phyloP scores from a whole-genome alignment of 2,888 invertebrate species.

The Mallateleia sp. region DNA sequence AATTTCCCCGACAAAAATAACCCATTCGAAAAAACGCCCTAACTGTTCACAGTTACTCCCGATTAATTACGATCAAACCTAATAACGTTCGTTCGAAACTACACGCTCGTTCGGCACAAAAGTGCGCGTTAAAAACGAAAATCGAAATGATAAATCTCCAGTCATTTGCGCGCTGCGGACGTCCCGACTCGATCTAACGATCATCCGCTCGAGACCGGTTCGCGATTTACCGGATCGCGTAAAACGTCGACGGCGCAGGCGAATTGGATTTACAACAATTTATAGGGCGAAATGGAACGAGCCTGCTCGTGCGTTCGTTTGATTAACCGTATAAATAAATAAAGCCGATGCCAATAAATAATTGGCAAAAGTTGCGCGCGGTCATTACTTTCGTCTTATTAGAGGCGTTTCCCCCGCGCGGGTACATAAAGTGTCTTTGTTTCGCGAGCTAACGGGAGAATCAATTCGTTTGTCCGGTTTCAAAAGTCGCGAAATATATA shows the following conservation, averaged over 20 bases:
- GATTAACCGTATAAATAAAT: constrained; percentile 56
- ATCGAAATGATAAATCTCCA: no score
- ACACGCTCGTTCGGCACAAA: no score
- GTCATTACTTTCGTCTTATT: constrained; percentile 57
- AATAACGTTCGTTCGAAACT: no score
- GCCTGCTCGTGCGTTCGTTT: constrained; percentile 11
- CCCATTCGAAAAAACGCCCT: no score
- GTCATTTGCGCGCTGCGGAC: no score
- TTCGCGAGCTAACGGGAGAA: constrained; percentile 60
- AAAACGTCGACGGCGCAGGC: constrained; percentile 21
- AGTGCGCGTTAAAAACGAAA: no score
- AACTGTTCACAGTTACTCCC: no score
- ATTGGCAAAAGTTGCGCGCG: constrained; percentile 61
- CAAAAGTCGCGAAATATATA: constrained; percentile 63
- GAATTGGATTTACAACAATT: constrained; percentile 43
- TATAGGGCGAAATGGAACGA: constrained; percentile 25
- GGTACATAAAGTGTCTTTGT: constrained; percentile 66
- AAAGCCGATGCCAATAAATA: constrained; percentile 53
- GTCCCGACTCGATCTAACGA: no score
- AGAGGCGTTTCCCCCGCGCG: constrained; percentile 43
- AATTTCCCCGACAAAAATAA: no score
- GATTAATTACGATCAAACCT: no score
- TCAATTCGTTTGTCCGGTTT: constrained; percentile 40
- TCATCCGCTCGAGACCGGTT: no score
- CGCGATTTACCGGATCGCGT: no score